These are phyloP conservation scores for Neopelma chrysocephalum DNA, from an alignment of 2,797 vertebrate genomes.

Conservation along the genomic window DNA sequence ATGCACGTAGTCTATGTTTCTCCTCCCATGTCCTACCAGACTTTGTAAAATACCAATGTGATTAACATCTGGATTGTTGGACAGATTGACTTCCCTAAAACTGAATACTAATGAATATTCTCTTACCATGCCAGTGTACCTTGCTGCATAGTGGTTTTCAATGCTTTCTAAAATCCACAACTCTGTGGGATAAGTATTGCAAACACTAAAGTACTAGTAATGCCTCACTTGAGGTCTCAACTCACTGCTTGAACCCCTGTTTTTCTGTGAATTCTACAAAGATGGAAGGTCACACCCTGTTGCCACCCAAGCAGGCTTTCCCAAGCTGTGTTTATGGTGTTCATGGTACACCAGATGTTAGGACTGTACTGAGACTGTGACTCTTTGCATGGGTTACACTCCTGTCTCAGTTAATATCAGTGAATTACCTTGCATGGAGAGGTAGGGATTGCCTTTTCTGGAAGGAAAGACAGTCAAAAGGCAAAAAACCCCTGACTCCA, in stretches of 20 bases:
- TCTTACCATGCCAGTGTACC: background rate
- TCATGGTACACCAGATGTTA: background rate
- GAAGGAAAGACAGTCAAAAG: background rate
- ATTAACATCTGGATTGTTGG: background rate
- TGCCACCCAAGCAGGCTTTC: background rate
- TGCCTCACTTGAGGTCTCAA: background rate
- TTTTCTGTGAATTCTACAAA: background rate
- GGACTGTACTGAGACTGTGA: background rate
- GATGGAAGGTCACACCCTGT: background rate
- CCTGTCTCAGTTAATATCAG: background rate
- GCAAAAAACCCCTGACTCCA: background rate
- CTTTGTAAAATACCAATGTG: background rate
- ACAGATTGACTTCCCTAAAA: background rate
- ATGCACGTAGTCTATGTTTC: background rate
- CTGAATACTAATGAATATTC: background rate
- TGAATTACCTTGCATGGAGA: background rate
- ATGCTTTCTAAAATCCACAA: background rate
- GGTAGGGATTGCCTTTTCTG: background rate
- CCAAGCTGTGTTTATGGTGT: background rate
- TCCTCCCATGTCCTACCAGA: background rate
- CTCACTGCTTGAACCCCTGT: background rate
- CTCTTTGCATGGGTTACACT: background rate
- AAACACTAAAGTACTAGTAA: background rate
- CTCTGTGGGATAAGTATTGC: accelerated
- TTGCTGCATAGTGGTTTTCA: background rate